phyloP scores from a whole-genome alignment of 2,113 vertebrate species.

The Pseudorhombus dupliciocellatus region DNA sequence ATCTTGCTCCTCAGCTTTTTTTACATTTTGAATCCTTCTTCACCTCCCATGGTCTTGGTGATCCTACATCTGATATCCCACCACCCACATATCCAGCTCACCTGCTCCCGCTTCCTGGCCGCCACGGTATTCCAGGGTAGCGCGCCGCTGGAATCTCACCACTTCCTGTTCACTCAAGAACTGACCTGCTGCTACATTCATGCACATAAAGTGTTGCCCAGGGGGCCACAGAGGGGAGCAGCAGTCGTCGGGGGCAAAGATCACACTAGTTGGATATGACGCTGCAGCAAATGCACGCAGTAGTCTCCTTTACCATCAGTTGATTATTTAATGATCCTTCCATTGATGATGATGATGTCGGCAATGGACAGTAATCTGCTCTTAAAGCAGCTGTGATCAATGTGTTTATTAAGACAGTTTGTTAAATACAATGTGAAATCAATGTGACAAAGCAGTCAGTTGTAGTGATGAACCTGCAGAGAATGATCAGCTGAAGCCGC shows the following conservation, averaged over 20 bases:
- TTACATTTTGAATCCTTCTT: constrained; percentile 32
- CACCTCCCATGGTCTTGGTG: constrained; percentile 36
- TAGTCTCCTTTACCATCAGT: background rate
- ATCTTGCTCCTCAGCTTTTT: constrained; percentile 4
- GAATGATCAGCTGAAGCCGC: background rate
- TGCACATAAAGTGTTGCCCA: constrained; percentile 9
- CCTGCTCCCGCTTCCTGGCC: constrained; percentile 15
- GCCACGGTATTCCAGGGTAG: constrained; percentile 4
- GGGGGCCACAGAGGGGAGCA: constrained; percentile 11
- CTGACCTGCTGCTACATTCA: constrained; percentile 34
- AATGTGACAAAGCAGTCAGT: background rate
- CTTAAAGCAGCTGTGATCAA: background rate
- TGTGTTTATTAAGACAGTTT: background rate
- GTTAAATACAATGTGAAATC: background rate
- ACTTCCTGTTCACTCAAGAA: constrained; percentile 36
- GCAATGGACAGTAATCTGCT: constrained; percentile 2
- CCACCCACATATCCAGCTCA: constrained; percentile 40
- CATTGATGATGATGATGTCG: background rate
- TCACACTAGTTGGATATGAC: constrained; percentile 23
- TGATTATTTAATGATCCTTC: constrained; percentile 16
- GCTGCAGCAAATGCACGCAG: background rate
- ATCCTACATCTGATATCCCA: constrained; percentile 48
- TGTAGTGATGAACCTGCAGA: background rate
- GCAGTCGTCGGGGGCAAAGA: constrained; percentile 20
- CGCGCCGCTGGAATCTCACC: constrained; percentile 13